These are phyloP conservation scores for Aphodius granarius DNA, from an alignment of 2,888 invertebrate species.

Conservation along the genomic window DNA sequence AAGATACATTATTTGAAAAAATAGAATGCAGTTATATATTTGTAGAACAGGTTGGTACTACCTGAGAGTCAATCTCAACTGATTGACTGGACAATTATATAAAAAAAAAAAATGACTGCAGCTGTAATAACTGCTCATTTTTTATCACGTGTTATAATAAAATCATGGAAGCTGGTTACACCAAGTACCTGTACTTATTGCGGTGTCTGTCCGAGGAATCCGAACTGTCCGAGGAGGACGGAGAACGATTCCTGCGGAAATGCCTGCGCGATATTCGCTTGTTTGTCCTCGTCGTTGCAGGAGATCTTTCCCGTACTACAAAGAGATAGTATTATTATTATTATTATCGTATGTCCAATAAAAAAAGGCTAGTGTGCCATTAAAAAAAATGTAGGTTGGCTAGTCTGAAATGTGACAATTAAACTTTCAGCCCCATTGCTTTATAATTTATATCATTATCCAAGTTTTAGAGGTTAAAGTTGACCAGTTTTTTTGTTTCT, in stretches of 20 bases:
- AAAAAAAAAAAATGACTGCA: not conserved
- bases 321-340: not conserved
- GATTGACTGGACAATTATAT: no score
- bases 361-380: not conserved
- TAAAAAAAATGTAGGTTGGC: not conserved
- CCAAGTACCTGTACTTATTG: slow-evolving; percentile 29
- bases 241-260: slow-evolving; percentile 37
- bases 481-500: no score
- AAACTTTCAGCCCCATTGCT: no score
- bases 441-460: no score
- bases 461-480: no score
- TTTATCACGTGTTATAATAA: not conserved
- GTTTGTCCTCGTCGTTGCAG: slow-evolving; percentile 20
- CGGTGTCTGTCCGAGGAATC: slow-evolving; percentile 37
- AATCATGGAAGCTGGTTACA: not conserved
- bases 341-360: not conserved
- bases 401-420: no score
- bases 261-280: slow-evolving; percentile 35
- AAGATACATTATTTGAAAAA: no score
- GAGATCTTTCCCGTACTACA: slow-evolving; percentile 15
- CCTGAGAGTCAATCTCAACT: no score
- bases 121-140: not conserved
- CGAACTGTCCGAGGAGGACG: slow-evolving; percentile 36
- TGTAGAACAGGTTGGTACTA: no score
- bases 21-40: no score